Conservation (phyloP, 2,113 vertebrate species). For the Galbula dea region DNA sequence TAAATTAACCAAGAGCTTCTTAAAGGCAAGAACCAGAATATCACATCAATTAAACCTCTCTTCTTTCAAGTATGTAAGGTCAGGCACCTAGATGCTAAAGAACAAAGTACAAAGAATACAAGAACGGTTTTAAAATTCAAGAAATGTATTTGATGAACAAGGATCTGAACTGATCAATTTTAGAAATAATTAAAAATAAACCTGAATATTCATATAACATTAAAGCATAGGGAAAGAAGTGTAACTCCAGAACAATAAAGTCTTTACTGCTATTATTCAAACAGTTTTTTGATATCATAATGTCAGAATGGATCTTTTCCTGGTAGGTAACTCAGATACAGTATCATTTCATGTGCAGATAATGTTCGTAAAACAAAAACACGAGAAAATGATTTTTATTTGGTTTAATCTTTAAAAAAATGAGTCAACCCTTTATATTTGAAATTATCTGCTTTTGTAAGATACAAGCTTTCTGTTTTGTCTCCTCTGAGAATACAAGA, state of each 20-base stretch:
- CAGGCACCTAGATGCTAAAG: background rate
- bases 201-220: background rate
- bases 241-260: background rate
- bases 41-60: background rate
- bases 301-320: background rate
- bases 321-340: background rate
- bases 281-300: background rate
- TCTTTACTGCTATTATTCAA: background rate
- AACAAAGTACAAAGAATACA: background rate
- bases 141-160: background rate
- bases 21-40: background rate
- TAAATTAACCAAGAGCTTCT: background rate
- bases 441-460: background rate
- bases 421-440: background rate
- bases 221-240: background rate
- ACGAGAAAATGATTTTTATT: background rate
- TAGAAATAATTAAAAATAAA: background rate
- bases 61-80: background rate
- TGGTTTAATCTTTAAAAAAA: background rate
- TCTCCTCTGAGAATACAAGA: background rate
- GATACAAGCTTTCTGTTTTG: background rate
- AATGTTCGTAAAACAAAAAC: background rate
- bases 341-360: background rate
- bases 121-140: background rate
- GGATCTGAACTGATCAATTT: background rate